phyloP scores from a whole-genome alignment of 2,888 invertebrate genomes.

The Acleris sparsana region DNA sequence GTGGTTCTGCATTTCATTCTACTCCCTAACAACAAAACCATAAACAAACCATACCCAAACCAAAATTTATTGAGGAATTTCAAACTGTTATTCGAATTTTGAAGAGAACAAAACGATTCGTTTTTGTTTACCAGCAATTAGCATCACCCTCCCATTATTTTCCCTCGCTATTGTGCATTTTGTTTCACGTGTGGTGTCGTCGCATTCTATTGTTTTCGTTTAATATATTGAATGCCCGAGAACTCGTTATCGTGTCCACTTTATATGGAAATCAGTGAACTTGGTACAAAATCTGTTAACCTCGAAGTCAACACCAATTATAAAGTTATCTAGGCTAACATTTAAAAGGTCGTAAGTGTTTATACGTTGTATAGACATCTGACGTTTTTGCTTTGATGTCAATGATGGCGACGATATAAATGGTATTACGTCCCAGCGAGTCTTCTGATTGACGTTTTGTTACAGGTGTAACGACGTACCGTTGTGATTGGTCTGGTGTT shows the following conservation, averaged over 20 bases:
- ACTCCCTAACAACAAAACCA: too few species aligned
- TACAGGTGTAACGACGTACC: constrained; percentile 22
- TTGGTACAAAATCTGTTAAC: constrained; percentile 26
- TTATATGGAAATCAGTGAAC: too few species aligned
- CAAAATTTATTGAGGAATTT: neutral
- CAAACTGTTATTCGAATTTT: neutral
- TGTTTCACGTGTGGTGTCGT: neutral
- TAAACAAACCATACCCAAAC: too few species aligned
- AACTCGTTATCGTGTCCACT: too few species aligned
- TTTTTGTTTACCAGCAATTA: neutral
- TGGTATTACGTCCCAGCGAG: constrained; percentile 33
- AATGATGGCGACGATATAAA: constrained; percentile 26
- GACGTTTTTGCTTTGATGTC: constrained; percentile 8
- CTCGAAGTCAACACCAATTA: constrained; percentile 56
- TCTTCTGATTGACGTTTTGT: constrained; percentile 32
- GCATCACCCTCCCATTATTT: neutral
- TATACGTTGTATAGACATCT: neutral
- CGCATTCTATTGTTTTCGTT: neutral
- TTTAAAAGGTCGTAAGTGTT: neutral
- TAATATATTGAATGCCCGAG: too few species aligned
- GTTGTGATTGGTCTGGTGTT: constrained; percentile 9
- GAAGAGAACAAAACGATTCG: constrained; percentile 1
- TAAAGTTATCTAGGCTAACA: constrained; percentile 46
- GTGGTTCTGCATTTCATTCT: too few species aligned
- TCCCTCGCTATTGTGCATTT: neutral